Conservation (phyloP, 2,113 vertebrate species). For the Martes martes region DNA sequence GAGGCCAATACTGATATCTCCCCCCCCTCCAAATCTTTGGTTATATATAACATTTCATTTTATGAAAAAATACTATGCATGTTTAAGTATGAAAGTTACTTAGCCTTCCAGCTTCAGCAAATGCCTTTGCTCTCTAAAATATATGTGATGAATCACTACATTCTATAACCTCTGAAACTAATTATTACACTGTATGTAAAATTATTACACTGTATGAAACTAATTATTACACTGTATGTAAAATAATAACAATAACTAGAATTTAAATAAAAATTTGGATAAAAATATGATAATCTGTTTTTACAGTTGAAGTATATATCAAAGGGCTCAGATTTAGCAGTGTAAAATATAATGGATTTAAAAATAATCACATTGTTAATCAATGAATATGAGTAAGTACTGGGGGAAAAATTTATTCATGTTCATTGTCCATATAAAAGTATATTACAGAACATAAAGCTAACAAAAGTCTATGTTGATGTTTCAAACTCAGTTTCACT, state of each 20-base stretch:
- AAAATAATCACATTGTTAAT: background rate
- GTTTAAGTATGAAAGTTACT: background rate
- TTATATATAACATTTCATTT: background rate
- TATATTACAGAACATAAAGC: conserved; percentile 31
- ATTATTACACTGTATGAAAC: background rate
- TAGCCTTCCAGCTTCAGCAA: background rate
- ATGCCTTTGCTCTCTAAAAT: background rate
- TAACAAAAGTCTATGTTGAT: conserved; percentile 18
- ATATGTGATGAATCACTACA: background rate
- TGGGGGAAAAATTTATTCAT: background rate
- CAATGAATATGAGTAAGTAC: background rate
- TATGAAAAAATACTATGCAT: background rate
- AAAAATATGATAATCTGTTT: background rate
- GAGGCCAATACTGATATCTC: background rate
- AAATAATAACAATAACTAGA: background rate
- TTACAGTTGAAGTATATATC: background rate
- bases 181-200: background rate
- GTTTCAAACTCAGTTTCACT: conserved; percentile 44
- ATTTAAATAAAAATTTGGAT: background rate
- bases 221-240: background rate
- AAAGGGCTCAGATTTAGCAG: background rate
- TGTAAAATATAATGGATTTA: background rate
- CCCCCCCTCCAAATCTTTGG: background rate
- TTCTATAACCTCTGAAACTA: background rate
- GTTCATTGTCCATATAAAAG: background rate